Evolutionary conservation across 2,888 invertebrate species (phyloP).

Genomic region (Drosophila macrospina): DNA sequence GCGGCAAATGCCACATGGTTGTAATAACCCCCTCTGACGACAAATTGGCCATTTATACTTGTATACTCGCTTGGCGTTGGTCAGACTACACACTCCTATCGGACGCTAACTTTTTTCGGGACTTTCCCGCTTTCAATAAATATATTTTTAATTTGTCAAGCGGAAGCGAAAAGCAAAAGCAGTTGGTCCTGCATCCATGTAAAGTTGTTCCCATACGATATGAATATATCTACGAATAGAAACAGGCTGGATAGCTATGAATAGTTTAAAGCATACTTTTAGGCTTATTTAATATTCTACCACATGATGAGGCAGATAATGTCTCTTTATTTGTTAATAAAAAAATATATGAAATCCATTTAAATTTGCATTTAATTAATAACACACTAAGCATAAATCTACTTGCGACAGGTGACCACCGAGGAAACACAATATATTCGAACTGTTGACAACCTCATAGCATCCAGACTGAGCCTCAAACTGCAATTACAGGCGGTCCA

Average conservation of each 20-base stretch:
- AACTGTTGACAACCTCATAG: slow-evolving; percentile 84
- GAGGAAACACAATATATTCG: slow-evolving; percentile 84
- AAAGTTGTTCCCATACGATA: background rate
- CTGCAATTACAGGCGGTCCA: slow-evolving; percentile 85
- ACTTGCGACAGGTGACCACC: slow-evolving; percentile 79
- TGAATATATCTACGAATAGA: background rate
- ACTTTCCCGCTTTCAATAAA: slow-evolving; percentile 38
- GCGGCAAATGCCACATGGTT: slow-evolving; percentile 55
- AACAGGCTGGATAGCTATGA: slow-evolving; percentile 50
- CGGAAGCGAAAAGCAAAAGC: slow-evolving; percentile 78
- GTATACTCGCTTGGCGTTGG: slow-evolving; percentile 24
- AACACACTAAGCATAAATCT: slow-evolving; percentile 12
- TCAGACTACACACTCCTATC: slow-evolving; percentile 28
- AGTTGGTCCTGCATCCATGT: slow-evolving; percentile 54
- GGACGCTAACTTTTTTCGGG: slow-evolving; percentile 52
- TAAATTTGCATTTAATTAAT: slow-evolving; percentile 28
- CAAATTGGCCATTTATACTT: slow-evolving; percentile 78
- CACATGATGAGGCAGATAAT: slow-evolving; percentile 29
- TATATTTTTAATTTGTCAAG: slow-evolving; percentile 64
- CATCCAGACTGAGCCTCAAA: slow-evolving; percentile 84
- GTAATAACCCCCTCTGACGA: slow-evolving; percentile 70
- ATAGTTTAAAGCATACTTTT: slow-evolving; percentile 68
- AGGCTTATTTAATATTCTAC: slow-evolving; percentile 32
- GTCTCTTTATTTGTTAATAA: slow-evolving; percentile 5
- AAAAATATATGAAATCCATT: background rate